phyloP scores from a whole-genome alignment of 2,113 vertebrate genomes.

The Corythaixoides concolor region DNA sequence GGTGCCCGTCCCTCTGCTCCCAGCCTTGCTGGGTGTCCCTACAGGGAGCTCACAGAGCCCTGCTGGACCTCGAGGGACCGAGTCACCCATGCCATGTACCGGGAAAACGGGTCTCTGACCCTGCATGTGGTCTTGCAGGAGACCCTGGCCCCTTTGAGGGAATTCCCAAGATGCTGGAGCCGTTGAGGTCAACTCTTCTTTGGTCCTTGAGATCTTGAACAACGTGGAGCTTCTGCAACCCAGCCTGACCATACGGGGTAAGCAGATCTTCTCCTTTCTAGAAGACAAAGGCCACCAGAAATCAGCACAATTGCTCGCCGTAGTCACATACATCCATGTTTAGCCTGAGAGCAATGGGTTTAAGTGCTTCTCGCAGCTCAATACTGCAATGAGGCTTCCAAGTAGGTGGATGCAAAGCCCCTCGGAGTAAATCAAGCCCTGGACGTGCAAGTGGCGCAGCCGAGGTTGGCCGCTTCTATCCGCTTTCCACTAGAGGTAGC shows the following conservation, averaged over 20 bases:
- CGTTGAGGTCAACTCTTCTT: not conserved
- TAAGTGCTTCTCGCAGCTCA: accelerated
- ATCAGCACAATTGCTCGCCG: not conserved
- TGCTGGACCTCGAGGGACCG: not conserved
- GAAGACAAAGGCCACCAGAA: not conserved
- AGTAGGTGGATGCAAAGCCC: not conserved
- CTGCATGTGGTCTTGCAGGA: not conserved
- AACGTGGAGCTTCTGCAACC: accelerated
- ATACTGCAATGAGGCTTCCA: accelerated
- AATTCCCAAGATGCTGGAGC: not conserved
- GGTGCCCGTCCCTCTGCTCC: accelerated
- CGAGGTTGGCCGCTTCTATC: not conserved
- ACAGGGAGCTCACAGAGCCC: not conserved
- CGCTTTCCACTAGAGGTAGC: constrained; percentile 64
- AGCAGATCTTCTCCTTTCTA: not conserved
- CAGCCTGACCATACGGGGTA: accelerated
- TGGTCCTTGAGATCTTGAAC: accelerated
- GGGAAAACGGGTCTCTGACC: not conserved
- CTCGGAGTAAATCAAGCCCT: not conserved
- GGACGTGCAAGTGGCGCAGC: not conserved
- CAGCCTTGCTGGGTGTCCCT: not conserved
- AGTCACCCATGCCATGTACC: accelerated
- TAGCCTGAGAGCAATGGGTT: accelerated
- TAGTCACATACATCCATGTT: accelerated
- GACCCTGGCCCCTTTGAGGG: not conserved